phyloP scores from a whole-genome alignment of 2,888 invertebrate species.

The Leucophenga maculata region DNA sequence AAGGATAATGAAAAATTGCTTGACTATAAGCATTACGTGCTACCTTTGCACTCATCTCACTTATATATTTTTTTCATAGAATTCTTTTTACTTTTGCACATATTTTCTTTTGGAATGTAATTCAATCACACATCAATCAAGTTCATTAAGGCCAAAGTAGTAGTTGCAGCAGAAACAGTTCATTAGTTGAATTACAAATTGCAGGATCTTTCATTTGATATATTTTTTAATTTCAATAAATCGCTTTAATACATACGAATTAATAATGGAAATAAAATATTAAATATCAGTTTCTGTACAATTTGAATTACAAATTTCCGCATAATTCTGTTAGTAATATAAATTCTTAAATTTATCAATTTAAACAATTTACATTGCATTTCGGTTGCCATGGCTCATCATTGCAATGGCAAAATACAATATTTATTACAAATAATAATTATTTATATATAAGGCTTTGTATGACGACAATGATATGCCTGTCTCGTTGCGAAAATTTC shows the following conservation, averaged over 20 bases:
- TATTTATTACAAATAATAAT: too few relatives aligned
- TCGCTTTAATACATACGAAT: too few relatives aligned
- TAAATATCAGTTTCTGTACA: too few relatives aligned
- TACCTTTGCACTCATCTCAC: background rate
- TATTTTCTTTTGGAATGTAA: background rate
- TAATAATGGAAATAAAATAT: too few relatives aligned
- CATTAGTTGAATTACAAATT: background rate
- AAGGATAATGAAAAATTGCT: background rate
- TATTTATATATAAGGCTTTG: too few relatives aligned
- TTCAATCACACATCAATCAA: background rate
- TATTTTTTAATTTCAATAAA: too few relatives aligned
- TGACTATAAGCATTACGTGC: background rate
- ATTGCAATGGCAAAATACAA: too few relatives aligned
- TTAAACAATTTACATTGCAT: too few relatives aligned
- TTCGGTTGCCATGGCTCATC: too few relatives aligned
- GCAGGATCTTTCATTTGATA: background rate
- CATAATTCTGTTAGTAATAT: too few relatives aligned
- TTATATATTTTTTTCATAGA: too few relatives aligned
- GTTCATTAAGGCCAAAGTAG: background rate
- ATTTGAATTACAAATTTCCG: background rate
- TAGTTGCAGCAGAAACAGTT: background rate
- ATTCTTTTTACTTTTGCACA: background rate
- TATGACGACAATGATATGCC: background rate
- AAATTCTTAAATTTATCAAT: too few relatives aligned
- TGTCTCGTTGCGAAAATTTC: background rate